phyloP scores from a whole-genome alignment of 2,797 vertebrate species.

The Peromyscus aztecus region DNA sequence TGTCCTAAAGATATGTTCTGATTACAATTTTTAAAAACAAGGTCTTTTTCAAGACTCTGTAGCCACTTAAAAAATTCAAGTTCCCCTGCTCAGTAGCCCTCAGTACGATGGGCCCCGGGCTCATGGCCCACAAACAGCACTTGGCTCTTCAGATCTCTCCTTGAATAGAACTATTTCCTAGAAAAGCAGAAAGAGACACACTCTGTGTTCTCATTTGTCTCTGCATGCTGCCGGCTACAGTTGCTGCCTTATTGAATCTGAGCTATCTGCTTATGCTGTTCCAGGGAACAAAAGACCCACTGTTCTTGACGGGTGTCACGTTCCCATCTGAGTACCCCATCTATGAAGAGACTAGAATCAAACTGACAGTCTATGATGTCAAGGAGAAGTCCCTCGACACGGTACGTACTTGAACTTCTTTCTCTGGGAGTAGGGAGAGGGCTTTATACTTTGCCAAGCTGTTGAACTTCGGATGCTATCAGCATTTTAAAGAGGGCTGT shows the following conservation, averaged over 20 bases:
- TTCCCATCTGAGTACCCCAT: constrained; percentile 95
- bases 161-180: constrained; percentile 69
- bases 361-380: constrained; percentile 97
- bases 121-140: not conserved
- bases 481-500: constrained; percentile 15
- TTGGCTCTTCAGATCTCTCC: constrained; percentile 48
- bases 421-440: not conserved
- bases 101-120: not conserved
- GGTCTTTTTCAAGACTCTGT: constrained; percentile 70
- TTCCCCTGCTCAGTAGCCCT: not conserved
- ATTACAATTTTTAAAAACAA: constrained; percentile 49
- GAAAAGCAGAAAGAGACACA: constrained; percentile 63
- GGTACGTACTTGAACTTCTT: constrained; percentile 89
- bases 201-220: constrained; percentile 59
- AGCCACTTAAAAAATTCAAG: constrained; percentile 52
- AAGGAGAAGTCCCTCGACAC: constrained; percentile 96
- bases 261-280: constrained; percentile 85
- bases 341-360: constrained; percentile 95
- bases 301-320: constrained; percentile 97
- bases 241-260: constrained; percentile 87
- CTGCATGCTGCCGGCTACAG: constrained; percentile 79
- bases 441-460: constrained; percentile 6
- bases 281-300: constrained; percentile 97
- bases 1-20: constrained; percentile 30
- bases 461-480: not conserved